Percentiles rank a stretch among this genome's conserved stretches.
phyloP scores from a whole-genome alignment of 2,113 vertebrate genomes.

The Okapia johnstoni region DNA sequence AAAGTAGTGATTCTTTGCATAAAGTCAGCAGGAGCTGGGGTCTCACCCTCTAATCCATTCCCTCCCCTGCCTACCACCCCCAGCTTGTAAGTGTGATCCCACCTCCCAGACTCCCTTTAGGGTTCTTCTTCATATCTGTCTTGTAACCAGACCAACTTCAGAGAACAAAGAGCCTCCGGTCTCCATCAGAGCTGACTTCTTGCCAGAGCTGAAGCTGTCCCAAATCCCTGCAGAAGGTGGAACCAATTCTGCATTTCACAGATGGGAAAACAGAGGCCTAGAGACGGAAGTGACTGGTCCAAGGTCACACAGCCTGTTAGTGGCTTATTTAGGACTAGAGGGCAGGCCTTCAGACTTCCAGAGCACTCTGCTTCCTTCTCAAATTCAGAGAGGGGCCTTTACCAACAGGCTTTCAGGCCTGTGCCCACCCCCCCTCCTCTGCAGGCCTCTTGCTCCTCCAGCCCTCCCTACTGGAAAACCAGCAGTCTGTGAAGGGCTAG shows the following conservation, averaged over 20 bases:
- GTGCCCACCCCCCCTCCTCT: background rate
- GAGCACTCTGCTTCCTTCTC: background rate
- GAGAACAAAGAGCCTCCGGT: background rate
- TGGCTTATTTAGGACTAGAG: background rate
- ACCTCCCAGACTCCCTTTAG: background rate
- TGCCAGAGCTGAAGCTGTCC: background rate
- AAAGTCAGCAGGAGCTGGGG: background rate
- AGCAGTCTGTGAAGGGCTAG: background rate
- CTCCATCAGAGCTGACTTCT: background rate
- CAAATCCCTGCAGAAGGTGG: background rate
- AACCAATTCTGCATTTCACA: background rate
- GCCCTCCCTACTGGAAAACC: background rate
- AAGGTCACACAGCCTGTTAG: background rate
- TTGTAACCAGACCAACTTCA: background rate
- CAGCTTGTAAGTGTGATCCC: background rate
- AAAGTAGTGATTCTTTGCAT: background rate
- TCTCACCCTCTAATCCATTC: background rate
- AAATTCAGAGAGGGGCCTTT: background rate
- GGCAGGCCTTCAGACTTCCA: background rate
- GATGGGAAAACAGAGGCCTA: background rate
- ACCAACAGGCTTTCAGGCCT: background rate
- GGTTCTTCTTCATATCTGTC: background rate
- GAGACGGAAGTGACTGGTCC: background rate
- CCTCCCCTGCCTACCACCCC: background rate
- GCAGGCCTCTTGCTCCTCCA: background rate